phyloP scores from a whole-genome alignment of 2,888 invertebrate species.

The Drosophila peninsularis region DNA sequence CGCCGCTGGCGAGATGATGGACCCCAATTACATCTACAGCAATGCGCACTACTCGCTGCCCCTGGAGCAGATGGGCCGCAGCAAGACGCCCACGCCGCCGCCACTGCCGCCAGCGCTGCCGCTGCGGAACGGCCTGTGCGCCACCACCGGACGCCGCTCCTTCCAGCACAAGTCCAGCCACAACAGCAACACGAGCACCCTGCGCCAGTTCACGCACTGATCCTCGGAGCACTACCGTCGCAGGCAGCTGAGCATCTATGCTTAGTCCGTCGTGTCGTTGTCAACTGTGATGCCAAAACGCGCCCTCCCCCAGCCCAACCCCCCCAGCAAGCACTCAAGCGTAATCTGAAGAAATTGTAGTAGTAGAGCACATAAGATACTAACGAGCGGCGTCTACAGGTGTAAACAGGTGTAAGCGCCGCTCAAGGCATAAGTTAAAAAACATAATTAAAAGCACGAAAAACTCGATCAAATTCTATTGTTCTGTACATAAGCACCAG shows the following conservation, averaged over 20 bases:
- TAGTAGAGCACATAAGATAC: constrained; percentile 44
- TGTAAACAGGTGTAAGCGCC: constrained; percentile 13
- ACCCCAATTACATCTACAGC: constrained; percentile 84
- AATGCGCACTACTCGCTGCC: constrained; percentile 84
- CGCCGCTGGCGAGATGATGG: constrained; percentile 76
- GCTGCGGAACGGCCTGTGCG: constrained; percentile 81
- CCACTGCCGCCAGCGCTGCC: constrained; percentile 84
- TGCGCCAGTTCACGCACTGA: constrained; percentile 82
- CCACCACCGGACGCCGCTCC: constrained; percentile 79
- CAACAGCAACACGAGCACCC: constrained; percentile 70
- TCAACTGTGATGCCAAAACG: constrained; percentile 81
- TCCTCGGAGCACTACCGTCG: constrained; percentile 78
- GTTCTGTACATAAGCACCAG: constrained; percentile 53
- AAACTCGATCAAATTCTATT: constrained; percentile 17
- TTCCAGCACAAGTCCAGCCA: constrained; percentile 70
- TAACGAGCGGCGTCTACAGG: constrained; percentile 11
- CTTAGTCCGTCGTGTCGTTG: constrained; percentile 64
- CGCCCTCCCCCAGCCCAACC: neutral
- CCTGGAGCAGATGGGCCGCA: constrained; percentile 80
- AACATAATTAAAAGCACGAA: constrained; percentile 1
- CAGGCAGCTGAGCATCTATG: constrained; percentile 79
- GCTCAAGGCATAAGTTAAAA: constrained; percentile 12
- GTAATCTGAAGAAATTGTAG: constrained; percentile 23
- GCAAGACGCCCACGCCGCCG: constrained; percentile 83
- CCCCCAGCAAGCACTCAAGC: constrained; percentile 6